Percentiles rank a stretch among this genome's conserved stretches.
Conservation (phyloP, 2,113 vertebrate species). For the Dicentrarchus labrax region DNA sequence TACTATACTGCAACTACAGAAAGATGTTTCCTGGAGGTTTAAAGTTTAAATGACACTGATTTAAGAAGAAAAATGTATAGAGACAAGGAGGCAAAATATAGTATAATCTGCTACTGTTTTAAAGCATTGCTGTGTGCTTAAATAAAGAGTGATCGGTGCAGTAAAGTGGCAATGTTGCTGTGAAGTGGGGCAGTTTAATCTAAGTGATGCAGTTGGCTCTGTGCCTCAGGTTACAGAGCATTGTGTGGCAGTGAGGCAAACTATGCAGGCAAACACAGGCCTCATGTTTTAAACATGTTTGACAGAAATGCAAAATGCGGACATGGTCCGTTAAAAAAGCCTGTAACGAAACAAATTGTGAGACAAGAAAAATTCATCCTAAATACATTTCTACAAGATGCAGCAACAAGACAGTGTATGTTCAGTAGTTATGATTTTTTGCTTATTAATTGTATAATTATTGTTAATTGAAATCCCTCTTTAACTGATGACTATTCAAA, state of each 20-base stretch:
- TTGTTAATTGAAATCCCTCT: not conserved
- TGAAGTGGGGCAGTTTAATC: conserved; percentile 29
- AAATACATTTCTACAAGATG: not conserved
- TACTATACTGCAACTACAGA: not conserved
- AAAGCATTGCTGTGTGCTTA: not conserved
- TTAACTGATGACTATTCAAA: not conserved
- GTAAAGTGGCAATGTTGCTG: not conserved
- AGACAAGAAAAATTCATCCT: no score
- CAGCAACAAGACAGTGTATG: not conserved
- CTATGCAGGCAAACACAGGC: conserved; percentile 31
- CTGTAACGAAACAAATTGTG: not conserved
- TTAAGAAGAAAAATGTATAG: not conserved
- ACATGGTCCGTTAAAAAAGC: not conserved
- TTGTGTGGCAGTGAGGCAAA: conserved; percentile 48
- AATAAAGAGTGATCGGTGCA: not conserved
- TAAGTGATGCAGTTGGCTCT: conserved; percentile 33
- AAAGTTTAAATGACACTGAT: conserved; percentile 9
- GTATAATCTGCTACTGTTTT: not conserved
- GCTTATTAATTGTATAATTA: not conserved
- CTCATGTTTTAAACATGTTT: conserved; percentile 71
- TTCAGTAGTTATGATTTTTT: not conserved
- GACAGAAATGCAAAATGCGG: conserved; percentile 21
- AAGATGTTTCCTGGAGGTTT: not conserved
- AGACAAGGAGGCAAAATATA: not conserved
- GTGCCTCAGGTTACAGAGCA: conserved; percentile 73